phyloP scores from a whole-genome alignment of 2,888 invertebrate species.

The Timema cristinae region DNA sequence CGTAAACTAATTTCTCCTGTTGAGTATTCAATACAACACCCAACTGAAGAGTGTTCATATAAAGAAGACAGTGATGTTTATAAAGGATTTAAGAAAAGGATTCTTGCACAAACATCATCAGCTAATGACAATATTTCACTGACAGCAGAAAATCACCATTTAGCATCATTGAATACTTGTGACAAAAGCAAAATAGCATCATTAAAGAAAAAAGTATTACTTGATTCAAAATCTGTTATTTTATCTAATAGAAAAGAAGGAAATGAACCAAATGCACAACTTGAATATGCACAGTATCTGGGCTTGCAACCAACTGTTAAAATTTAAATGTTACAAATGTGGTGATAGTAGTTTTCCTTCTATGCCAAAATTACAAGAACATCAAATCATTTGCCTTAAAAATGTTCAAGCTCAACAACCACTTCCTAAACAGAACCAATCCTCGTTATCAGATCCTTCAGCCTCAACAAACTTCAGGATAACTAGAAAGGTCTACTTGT shows the following conservation, averaged over 20 bases:
- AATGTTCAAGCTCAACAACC: conserved; percentile 27
- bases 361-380: conserved; percentile 62
- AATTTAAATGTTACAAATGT: conserved; percentile 72
- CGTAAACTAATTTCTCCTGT: too few species aligned
- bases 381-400: conserved; percentile 58
- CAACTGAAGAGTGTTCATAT: too few species aligned
- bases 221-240: conserved; percentile 1
- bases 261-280: conserved; percentile 23
- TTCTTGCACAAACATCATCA: conserved; percentile 21
- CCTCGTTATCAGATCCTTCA: conserved; percentile 46
- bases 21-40: too few species aligned
- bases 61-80: conserved; percentile 14
- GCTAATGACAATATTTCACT: not conserved
- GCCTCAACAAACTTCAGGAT: conserved; percentile 56
- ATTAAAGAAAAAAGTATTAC: not conserved
- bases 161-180: too few species aligned
- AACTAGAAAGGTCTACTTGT: conserved; percentile 74
- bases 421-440: conserved; percentile 46
- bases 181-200: not conserved
- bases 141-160: not conserved
- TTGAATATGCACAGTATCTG: conserved; percentile 67
- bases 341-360: conserved; percentile 63
- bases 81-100: conserved; percentile 27
- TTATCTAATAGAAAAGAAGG: conserved; percentile 18
- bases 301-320: conserved; percentile 67